Evolutionary conservation across 2,113 vertebrate genomes (phyloP).

Genomic region (Sinocyclocheilus anshuiensis): DNA sequence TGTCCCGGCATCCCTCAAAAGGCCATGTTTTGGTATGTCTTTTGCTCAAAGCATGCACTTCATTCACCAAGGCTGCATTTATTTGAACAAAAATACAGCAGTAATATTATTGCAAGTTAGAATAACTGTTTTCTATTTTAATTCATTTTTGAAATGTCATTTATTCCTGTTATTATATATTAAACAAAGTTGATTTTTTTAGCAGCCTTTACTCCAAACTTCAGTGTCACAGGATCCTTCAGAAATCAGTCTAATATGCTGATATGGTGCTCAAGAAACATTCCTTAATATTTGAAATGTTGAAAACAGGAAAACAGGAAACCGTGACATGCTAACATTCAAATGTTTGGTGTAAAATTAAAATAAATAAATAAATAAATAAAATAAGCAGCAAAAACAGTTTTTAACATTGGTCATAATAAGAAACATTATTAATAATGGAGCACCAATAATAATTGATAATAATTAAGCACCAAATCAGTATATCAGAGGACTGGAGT

Average conservation of each 20-base stretch:
- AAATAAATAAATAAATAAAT: too few relatives aligned
- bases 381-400: neutral
- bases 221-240: too few relatives aligned
- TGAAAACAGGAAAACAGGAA: neutral
- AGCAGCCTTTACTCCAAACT: too few relatives aligned
- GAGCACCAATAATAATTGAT: neutral
- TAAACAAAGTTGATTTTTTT: too few relatives aligned
- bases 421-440: neutral
- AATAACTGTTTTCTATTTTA: neutral
- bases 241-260: too few relatives aligned
- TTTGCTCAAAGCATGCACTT: neutral
- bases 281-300: too few relatives aligned
- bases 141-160: neutral
- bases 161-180: neutral
- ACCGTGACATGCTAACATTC: too few relatives aligned
- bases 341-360: too few relatives aligned
- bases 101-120: neutral
- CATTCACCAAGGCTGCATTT: neutral
- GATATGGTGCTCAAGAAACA: too few relatives aligned
- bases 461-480: neutral
- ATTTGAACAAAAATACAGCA: neutral
- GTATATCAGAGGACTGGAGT: neutral
- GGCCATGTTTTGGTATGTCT: slow-evolving; percentile 84
- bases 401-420: too few relatives aligned
- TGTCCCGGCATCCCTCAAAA: slow-evolving; percentile 84